Evolutionary conservation across 2,797 vertebrate genomes (phyloP).

Genomic region (Setipinna tenuifilis): DNA sequence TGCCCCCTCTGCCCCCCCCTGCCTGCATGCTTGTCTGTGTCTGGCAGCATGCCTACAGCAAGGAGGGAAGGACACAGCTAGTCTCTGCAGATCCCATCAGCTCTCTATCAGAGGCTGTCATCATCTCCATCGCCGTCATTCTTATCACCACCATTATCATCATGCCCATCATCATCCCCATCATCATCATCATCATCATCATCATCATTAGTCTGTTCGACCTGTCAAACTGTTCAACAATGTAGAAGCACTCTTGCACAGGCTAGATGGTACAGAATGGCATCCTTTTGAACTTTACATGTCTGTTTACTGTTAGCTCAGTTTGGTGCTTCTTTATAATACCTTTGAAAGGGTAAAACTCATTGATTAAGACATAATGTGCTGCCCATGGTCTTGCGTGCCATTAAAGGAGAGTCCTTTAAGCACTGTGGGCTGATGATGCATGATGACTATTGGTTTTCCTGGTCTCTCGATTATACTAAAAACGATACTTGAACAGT

Average conservation of each 20-base stretch:
- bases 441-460: neutral
- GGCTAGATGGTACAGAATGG: too few species aligned
- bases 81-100: constrained; percentile 35
- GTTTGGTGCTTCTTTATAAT: neutral
- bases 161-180: too few species aligned
- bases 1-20: neutral
- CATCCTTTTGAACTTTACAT: neutral
- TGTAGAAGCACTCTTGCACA: too few species aligned
- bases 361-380: neutral
- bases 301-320: neutral
- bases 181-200: too few species aligned
- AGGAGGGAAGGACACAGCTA: constrained; percentile 14
- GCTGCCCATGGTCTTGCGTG: neutral
- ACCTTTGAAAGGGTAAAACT: neutral
- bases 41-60: neutral
- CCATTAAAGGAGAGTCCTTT: neutral
- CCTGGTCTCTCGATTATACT: neutral
- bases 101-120: constrained; percentile 35
- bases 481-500: neutral
- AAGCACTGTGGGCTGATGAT: neutral
- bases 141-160: too few species aligned
- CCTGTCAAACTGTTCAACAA: too few species aligned
- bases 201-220: too few species aligned
- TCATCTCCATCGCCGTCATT: too few species aligned
- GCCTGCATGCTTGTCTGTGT: neutral